Percentiles rank a stretch among this genome's conserved stretches.
Conservation (phyloP, 2,113 vertebrate species). For the Fregata magnificens region DNA sequence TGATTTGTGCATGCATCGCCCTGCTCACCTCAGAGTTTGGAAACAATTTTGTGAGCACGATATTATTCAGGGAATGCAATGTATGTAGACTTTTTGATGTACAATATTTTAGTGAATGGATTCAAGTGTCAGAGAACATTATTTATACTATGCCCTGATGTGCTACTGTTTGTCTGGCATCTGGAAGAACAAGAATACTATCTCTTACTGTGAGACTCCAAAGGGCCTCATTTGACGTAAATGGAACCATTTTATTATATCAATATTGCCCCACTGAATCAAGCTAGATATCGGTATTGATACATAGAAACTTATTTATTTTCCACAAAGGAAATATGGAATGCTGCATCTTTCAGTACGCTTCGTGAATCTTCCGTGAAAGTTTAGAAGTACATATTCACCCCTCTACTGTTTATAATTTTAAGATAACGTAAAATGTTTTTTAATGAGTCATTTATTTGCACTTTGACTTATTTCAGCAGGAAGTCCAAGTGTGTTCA, state of each 20-base stretch:
- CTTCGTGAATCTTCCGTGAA: neutral
- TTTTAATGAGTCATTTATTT: neutral
- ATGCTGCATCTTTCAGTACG: neutral
- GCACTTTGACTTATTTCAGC: neutral
- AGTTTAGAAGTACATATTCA: neutral
- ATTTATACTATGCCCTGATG: conserved; percentile 24
- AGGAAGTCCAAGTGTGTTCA: neutral
- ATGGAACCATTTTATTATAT: conserved; percentile 29
- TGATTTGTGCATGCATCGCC: neutral
- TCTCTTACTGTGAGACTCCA: neutral
- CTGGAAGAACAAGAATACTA: neutral
- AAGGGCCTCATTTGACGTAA: conserved; percentile 27
- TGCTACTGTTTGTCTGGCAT: conserved; percentile 5
- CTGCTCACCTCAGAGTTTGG: conserved; percentile 13
- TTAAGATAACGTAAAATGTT: neutral
- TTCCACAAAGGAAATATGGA: neutral
- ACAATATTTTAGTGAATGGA: conserved; percentile 16
- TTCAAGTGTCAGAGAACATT: conserved; percentile 20
- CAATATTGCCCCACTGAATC: conserved; percentile 15
- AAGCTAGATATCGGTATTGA: conserved; percentile 13
- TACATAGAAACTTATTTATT: neutral
- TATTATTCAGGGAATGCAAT: neutral
- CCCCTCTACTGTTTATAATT: neutral
- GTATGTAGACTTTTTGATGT: neutral
- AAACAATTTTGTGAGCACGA: conserved; percentile 8